Base-by-base conservation (phyloP, 2,888 invertebrate genomes). In the Epirrhoe alternata region DNA sequence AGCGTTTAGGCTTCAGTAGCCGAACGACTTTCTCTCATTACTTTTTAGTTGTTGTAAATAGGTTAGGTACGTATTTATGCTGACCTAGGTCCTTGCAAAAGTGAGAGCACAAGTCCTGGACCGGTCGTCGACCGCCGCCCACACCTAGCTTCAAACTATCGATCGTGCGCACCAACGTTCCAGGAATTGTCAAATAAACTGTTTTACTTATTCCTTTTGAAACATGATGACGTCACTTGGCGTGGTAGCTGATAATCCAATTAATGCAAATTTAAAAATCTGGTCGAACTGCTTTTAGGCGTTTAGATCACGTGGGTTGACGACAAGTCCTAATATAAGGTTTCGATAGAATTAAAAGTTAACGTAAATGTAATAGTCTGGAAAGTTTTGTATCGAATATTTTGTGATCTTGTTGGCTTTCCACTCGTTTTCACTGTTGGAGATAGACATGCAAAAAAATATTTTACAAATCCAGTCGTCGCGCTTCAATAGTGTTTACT, bases 41-140 rank as follows among this genome's bases (percentile, higher is more conserved):
- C 38, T 60, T 62, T 38, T 50, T 51, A 51, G 17, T 31, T 58
- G 10, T 24, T 24, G 14, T 42, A 42, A 42, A 12, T 42, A 12
- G 1, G 47, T 10, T 42, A n/a, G n/a, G n/a, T n/a, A 30, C 35
- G 31, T 33, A 42, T 49, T 49, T 49, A 58, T 58, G 58, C 53
- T 50, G 50, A 50, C 51, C 50, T 52, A 66, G 61, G 59, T 59
- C 65, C 69, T 66, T 68, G 57, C 64, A 69, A 67, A 73, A 72
- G 74, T 69, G 68, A 69, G 72, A 71, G 74, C 69, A 70, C 64
- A 67, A 70, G 64, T 70, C 77, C 77, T 76, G 74, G 77, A 79
- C 73, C 77, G 79, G 79, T 72, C 82, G 71, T 76, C 78, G 81
- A 82, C 83, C 83, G 79, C 80, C 81, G 76, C 81, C 84, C 77